Conservation (phyloP, 2,797 vertebrate genomes). For the Eulemur mongoz region DNA sequence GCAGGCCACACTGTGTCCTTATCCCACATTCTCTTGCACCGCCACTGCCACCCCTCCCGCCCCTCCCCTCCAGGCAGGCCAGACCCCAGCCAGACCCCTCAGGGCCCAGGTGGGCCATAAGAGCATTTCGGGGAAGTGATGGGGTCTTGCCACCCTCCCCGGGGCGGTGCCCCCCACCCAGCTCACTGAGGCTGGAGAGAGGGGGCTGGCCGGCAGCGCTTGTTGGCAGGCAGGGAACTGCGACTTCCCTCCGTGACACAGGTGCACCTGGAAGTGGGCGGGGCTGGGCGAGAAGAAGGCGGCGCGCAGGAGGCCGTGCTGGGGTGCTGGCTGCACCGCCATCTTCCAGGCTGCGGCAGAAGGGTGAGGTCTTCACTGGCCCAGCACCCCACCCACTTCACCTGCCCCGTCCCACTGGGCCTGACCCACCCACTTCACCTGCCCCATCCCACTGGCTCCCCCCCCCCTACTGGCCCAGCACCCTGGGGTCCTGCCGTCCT, state of each 20-base stretch:
- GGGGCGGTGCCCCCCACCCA: not conserved
- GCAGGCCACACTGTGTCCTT: not conserved
- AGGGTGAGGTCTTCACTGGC: not conserved
- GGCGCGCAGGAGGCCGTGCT: slow-evolving; percentile 74
- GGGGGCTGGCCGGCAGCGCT: slow-evolving; percentile 51
- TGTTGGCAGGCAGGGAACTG: slow-evolving; percentile 72
- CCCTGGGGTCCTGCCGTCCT: not conserved
- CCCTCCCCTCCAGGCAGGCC: not conserved
- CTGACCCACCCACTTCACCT: fast-evolving
- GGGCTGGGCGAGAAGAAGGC: slow-evolving; percentile 77
- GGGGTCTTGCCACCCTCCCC: not conserved
- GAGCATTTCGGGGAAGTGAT: too few relatives aligned
- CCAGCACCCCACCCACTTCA: fast-evolving
- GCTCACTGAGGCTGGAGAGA: slow-evolving; percentile 74
- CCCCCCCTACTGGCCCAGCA: not conserved
- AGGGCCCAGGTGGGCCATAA: not conserved
- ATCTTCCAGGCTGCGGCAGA: slow-evolving; percentile 83
- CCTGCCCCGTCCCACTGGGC: not conserved
- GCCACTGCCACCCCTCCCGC: not conserved
- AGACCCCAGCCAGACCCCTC: not conserved
- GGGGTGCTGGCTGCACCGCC: not conserved
- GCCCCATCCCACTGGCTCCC: not conserved
- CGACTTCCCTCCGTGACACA: slow-evolving; percentile 70
- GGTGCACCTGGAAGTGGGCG: slow-evolving; percentile 80
- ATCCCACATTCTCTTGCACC: not conserved